Conservation (phyloP, 2,888 invertebrate genomes). For the Neoascia interrupta region DNA sequence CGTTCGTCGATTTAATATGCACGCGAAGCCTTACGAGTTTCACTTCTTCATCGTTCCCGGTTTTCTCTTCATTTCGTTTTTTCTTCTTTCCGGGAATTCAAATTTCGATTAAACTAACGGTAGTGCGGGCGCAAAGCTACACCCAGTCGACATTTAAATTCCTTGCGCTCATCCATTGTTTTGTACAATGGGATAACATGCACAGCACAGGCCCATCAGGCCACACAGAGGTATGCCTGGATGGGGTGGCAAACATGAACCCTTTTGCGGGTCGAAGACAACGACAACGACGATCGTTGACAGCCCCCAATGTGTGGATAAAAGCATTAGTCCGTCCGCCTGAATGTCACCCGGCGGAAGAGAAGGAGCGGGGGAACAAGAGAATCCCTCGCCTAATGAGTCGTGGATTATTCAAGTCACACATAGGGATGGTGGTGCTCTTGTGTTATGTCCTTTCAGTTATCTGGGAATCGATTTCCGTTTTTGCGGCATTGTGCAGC, state of each 20-base stretch:
- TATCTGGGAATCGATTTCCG: constrained; percentile 60
- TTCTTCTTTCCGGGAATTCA: constrained; percentile 51
- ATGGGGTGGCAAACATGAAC: constrained; percentile 8
- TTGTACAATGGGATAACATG: constrained; percentile 1
- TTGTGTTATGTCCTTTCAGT: background rate
- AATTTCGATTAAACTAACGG: constrained; percentile 52
- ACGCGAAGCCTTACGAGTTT: constrained; percentile 60
- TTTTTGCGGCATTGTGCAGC: constrained; percentile 42
- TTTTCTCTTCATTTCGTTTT: constrained; percentile 20
- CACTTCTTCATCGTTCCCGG: constrained; percentile 4
- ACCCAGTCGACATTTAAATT: constrained; percentile 46
- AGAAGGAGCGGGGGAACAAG: background rate
- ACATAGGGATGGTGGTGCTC: constrained; percentile 13
- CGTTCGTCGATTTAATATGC: constrained; percentile 63
- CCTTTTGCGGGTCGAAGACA: constrained; percentile 1
- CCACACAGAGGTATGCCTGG: constrained; percentile 18
- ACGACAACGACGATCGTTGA: too few species aligned
- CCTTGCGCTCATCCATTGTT: constrained; percentile 47
- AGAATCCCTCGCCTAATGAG: constrained; percentile 45
- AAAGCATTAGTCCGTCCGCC: constrained; percentile 45
- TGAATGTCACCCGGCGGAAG: constrained; percentile 58
- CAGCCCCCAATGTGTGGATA: constrained; percentile 1
- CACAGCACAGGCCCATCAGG: too few species aligned
- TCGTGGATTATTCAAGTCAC: constrained; percentile 68
- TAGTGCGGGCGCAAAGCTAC: background rate